Evolutionary conservation across 1,140 invertebrate species (phyloP).

Genomic region (Psix sp.): DNA sequence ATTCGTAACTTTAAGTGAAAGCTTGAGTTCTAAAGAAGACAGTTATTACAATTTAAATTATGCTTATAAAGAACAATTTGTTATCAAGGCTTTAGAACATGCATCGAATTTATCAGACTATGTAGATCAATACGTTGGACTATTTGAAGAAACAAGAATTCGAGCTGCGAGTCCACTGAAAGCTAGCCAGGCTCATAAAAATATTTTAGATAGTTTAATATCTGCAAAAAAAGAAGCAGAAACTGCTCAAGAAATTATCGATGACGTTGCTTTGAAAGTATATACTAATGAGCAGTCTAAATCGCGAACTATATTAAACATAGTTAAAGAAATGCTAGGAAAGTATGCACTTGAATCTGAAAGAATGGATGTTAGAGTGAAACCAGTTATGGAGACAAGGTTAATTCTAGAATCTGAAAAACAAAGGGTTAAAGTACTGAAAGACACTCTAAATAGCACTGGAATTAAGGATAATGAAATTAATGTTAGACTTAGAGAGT

Average conservation of each 20-base stretch:
- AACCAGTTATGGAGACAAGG: slow-evolving; percentile 57
- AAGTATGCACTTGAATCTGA: slow-evolving; percentile 74
- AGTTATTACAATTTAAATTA: slow-evolving; percentile 82
- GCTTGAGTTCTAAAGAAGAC: slow-evolving; percentile 79
- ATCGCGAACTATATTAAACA: slow-evolving; percentile 70
- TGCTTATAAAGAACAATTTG: slow-evolving; percentile 82
- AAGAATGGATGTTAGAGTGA: slow-evolving; percentile 68
- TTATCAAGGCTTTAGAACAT: slow-evolving; percentile 82
- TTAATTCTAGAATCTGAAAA: slow-evolving; percentile 73
- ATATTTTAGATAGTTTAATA: slow-evolving; percentile 84
- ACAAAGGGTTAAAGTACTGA: slow-evolving; percentile 74
- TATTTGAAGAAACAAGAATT: slow-evolving; percentile 83
- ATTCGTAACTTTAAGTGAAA: slow-evolving; percentile 70
- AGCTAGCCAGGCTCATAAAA: slow-evolving; percentile 89
- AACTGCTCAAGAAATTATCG: slow-evolving; percentile 81
- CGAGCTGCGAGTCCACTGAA: slow-evolving; percentile 83
- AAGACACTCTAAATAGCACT: slow-evolving; percentile 76
- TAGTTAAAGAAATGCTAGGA: slow-evolving; percentile 73
- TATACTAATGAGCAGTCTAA: slow-evolving; percentile 65
- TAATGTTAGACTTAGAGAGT: slow-evolving; percentile 73
- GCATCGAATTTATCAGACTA: slow-evolving; percentile 80
- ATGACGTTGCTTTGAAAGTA: slow-evolving; percentile 78
- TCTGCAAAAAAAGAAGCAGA: slow-evolving; percentile 81
- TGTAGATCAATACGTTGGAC: slow-evolving; percentile 81
- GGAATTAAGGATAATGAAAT: slow-evolving; percentile 79